Evolutionary conservation across 2,888 invertebrate species (phyloP).

Genomic region (Imbricaverruca yamaguchii): DNA sequence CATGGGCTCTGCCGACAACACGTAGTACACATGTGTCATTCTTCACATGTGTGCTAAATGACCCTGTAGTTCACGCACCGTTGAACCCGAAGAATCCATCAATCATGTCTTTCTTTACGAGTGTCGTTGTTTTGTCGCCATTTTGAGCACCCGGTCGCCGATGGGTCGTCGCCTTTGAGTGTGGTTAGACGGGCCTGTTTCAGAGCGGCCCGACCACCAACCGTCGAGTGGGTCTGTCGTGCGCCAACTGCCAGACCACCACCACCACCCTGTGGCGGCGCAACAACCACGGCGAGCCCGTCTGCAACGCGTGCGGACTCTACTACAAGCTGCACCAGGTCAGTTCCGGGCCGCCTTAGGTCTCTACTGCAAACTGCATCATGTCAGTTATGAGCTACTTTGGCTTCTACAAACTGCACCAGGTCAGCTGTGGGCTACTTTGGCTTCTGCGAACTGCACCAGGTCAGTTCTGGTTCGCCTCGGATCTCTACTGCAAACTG

Average conservation of each 20-base stretch:
- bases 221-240: conserved; percentile 42
- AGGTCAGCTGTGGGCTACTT: conserved; percentile 50
- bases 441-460: conserved; percentile 52
- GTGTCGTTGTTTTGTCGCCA: no score
- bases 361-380: neutral
- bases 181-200: neutral
- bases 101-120: no score
- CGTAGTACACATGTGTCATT: no score
- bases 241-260: conserved; percentile 43
- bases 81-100: no score
- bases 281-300: conserved; percentile 47
- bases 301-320: conserved; percentile 54
- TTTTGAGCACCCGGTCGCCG: no score
- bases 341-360: conserved; percentile 34
- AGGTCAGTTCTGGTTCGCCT: conserved; percentile 55
- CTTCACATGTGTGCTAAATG: no score
- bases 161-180: neutral
- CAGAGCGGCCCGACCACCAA: conserved; percentile 39
- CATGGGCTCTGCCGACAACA: no score
- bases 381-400: no score
- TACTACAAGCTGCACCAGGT: conserved; percentile 52
- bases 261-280: conserved; percentile 43
- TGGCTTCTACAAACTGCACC: conserved; percentile 35
- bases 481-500: conserved; percentile 53
- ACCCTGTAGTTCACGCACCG: no score